Conservation (phyloP, 2,888 invertebrate genomes). For the Ganaspis brasiliensis region DNA sequence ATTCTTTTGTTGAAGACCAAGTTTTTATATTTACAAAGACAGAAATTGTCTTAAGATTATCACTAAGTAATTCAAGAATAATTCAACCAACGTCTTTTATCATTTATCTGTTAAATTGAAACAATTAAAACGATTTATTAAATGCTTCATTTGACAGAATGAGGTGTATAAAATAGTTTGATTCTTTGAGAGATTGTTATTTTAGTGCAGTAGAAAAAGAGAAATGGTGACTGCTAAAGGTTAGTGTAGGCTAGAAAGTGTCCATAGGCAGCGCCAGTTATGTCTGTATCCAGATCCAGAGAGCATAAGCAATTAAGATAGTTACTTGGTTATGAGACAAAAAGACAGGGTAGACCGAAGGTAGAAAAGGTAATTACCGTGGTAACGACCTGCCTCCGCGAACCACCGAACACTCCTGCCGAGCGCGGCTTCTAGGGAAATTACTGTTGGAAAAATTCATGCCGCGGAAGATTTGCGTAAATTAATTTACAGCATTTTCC, state of each 20-base stretch:
- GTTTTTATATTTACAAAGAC: too few species aligned
- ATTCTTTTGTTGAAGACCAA: too few species aligned
- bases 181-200: background rate
- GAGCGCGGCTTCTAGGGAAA: conserved; percentile 68
- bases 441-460: conserved; percentile 75
- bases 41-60: too few species aligned
- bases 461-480: conserved; percentile 75
- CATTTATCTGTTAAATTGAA: too few species aligned
- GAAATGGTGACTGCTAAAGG: background rate
- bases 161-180: too few species aligned
- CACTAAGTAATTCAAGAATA: too few species aligned
- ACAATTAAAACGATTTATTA: too few species aligned
- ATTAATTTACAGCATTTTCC: conserved; percentile 72
- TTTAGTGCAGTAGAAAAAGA: background rate
- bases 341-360: conserved; percentile 69
- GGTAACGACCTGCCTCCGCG: conserved; percentile 68
- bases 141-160: too few species aligned
- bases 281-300: conserved; percentile 64
- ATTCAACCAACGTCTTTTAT: too few species aligned
- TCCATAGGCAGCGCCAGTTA: background rate
- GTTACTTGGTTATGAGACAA: conserved; percentile 77
- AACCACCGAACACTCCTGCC: conserved; percentile 23
- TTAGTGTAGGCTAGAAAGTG: conserved; percentile 2
- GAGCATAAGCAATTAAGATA: conserved; percentile 76
- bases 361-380: conserved; percentile 75